Evolutionary conservation across 1,140 invertebrate species (phyloP), one percentile per base, ranked within the genome.

Genomic region (Drosophila equinoxialis): DNA sequence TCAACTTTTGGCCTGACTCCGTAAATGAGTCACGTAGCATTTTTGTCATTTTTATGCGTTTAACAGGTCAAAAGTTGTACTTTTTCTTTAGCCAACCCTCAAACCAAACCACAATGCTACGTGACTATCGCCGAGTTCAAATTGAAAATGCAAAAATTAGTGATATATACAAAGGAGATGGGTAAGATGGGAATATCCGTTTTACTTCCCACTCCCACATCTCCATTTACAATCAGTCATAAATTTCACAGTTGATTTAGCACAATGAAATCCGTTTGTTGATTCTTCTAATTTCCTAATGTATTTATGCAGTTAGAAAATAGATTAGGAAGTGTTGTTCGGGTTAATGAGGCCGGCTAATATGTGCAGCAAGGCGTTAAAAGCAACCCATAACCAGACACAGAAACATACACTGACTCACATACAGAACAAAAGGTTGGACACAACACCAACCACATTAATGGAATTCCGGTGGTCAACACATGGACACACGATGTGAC

Each of bases 351-450:
- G 70, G 62, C 80, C 69, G 83, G 73, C 76, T 81, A 87, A 86
- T 86, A 89, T 89, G 83, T 86, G 83, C 84, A 87, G 65, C 79
- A 74, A 77, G 79, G 65, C 83, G 83, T 82, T 60, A 86, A 79
- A 55, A 51, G 45, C 45, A 51, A 59, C 74, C 70, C 83, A 79
- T 71, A 82, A 65, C 77, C 57, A 61, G 37, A 68, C 57, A 68
- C 33, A 26, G 41, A 51, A 6, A 11, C 45, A 23, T 17, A 51
- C 30, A 30, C 30, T 3, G 30, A 30, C 30, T 4, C 23, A 4
- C 23, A 48, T 48, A 6, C 8, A 23, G 30, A 23, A 23, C 8
- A 3, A 51, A n/a, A 23, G 8, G 45, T 3, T 23, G 45, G 17
- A 11, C 42, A 69, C 48, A 35, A 41, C 20, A 65, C 63, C 65